Base-by-base conservation (phyloP, 2,888 invertebrate genomes). In the Mesorhabditis sp. region DNA sequence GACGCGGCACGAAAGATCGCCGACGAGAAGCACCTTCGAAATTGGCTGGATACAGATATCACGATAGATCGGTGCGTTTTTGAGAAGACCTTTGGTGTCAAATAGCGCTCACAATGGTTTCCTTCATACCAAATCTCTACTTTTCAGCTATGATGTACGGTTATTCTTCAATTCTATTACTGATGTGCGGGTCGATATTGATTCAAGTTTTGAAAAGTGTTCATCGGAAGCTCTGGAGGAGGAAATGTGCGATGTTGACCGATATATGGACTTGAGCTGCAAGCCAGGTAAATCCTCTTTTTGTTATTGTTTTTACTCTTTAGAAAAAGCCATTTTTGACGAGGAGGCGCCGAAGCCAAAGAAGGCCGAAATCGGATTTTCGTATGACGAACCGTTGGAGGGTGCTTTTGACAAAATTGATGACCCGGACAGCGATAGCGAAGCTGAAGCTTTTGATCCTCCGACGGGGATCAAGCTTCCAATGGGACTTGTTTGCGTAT, bases 161-260 rank as follows among this genome's bases (percentile, higher is more conserved):
- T 76, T 84, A 28, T 78, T 80, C 43, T 70, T 85, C 42, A 64
- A 72, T n/a, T 73, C 76, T 6, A 66, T 80, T 10, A 68, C 70
- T 28, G 69, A 63, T 6, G 64, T 67, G 68, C 90, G 90, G 67
- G 93, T 93, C 86, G 65, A 45, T 10, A 43, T 66, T 4, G 90
- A 91, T 65, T 92, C 93, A 86, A 67, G 70, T 2, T 75, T 74
- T 41, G 72, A 74, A 7, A 63, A 42, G 13, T 77, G 75, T 65
- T 72, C 76, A 6, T 77, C 79, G 15, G 83, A 83, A 66, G 89
- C 90, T 78, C 90, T 91, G 73, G 90, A 95, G 77, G 97, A 98
- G 87, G 91, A 92, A 84, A 89, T 93, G 69, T 95, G 95, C 87
- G 95, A 98, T 86, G 93, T 94, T 86, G 97, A 98, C 88, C 90